phyloP scores from a whole-genome alignment of 2,888 invertebrate species.

The Acleris holmiana region DNA sequence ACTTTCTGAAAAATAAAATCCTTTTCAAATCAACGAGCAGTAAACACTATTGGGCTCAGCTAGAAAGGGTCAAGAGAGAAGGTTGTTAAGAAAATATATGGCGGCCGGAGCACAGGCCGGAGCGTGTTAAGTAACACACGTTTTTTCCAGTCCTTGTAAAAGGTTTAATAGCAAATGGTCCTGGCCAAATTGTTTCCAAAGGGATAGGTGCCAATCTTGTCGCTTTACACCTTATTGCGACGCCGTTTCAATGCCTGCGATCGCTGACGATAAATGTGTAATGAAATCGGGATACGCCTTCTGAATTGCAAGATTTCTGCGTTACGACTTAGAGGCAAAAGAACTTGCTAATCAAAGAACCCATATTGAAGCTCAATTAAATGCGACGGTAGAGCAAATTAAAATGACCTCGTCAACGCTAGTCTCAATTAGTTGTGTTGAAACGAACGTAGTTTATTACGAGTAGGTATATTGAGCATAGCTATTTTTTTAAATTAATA shows the following conservation, averaged over 20 bases:
- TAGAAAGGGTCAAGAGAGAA: slow-evolving; percentile 54
- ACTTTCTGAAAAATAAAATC: slow-evolving; percentile 13
- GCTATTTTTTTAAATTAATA: too few species aligned
- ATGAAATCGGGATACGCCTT: slow-evolving; percentile 27
- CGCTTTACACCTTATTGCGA: slow-evolving; percentile 35
- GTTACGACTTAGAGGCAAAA: too few species aligned
- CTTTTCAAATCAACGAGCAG: slow-evolving; percentile 42
- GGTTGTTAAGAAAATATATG: slow-evolving; percentile 62
- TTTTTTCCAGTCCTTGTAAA: slow-evolving; percentile 37
- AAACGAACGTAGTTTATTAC: too few species aligned
- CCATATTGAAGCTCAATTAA: not conserved
- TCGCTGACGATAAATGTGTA: slow-evolving; percentile 24
- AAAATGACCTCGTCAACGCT: too few species aligned
- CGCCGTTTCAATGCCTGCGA: slow-evolving; percentile 26
- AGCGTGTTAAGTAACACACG: slow-evolving; percentile 47
- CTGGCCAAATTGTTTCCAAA: slow-evolving; percentile 55
- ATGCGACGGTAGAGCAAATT: not conserved
- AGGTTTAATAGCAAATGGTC: slow-evolving; percentile 42
- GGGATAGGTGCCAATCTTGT: slow-evolving; percentile 36
- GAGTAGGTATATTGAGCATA: too few species aligned
- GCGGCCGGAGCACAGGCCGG: slow-evolving; percentile 44
- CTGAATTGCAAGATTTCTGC: slow-evolving; percentile 11
- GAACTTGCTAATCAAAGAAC: slow-evolving; percentile 1
- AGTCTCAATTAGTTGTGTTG: too few species aligned
- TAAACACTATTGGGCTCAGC: slow-evolving; percentile 39